A percentile compares a stretch with the other conserved stretches of the same genome.
Evolutionary conservation across 2,797 vertebrate species (phyloP).

Genomic region (Sciurus carolinensis): DNA sequence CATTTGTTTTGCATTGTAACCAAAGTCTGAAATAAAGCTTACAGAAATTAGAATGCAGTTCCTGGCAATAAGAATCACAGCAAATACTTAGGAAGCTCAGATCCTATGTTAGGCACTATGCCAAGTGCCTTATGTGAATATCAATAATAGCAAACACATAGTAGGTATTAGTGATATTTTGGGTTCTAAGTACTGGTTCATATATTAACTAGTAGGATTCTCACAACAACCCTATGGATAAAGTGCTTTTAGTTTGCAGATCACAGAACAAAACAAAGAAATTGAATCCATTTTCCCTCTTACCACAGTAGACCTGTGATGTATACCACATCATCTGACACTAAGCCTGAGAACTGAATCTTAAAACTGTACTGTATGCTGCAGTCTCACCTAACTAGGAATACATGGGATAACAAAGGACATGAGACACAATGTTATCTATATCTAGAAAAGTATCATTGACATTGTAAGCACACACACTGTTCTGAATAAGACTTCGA

Average conservation of each 20-base stretch:
- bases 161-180: not conserved
- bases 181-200: not conserved
- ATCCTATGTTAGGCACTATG: not conserved
- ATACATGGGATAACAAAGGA: not conserved
- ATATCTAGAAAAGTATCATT: not conserved
- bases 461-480: not conserved
- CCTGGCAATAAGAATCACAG: not conserved
- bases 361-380: not conserved
- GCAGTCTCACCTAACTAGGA: not conserved
- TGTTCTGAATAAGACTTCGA: not conserved
- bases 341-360: not conserved
- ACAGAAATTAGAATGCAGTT: not conserved
- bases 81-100: not conserved
- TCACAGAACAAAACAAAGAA: slow-evolving; percentile 13
- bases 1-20: slow-evolving; percentile 13
- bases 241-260: not conserved
- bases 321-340: not conserved
- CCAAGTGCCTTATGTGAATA: not conserved
- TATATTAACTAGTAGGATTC: not conserved
- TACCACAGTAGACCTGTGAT: not conserved
- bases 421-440: not conserved
- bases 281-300: not conserved
- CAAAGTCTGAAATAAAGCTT: slow-evolving; percentile 20
- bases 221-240: not conserved
- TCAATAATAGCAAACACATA: not conserved